Conservation (phyloP, 2,797 vertebrate genomes). For the Pseudomugil tenellus region DNA sequence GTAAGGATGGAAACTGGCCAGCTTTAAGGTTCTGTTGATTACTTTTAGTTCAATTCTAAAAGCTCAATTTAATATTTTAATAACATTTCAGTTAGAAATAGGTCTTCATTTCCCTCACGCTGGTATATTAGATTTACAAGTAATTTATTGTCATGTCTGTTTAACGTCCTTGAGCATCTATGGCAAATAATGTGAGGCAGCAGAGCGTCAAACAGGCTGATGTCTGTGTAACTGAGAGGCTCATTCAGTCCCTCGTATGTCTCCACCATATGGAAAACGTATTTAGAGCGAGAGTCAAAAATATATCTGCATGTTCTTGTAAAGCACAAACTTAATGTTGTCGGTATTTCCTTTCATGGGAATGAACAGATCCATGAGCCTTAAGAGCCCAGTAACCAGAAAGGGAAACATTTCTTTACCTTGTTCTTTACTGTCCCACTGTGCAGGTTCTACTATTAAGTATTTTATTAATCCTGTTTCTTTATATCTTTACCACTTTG, state of each 20-base stretch:
- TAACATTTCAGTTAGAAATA: neutral
- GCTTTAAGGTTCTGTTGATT: neutral
- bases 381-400: slow-evolving; percentile 27
- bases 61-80: neutral
- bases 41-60: neutral
- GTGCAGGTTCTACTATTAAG: neutral
- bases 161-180: slow-evolving; percentile 1
- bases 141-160: slow-evolving; percentile 15
- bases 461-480: neutral
- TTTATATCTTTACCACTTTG: neutral
- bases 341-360: slow-evolving; percentile 60
- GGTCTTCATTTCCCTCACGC: slow-evolving; percentile 3
- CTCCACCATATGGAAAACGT: slow-evolving; percentile 78
- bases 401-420: slow-evolving; percentile 21
- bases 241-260: slow-evolving; percentile 57
- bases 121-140: slow-evolving; percentile 6
- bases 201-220: slow-evolving; percentile 38
- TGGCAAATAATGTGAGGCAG: slow-evolving; percentile 18
- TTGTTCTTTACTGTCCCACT: neutral
- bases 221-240: slow-evolving; percentile 49
- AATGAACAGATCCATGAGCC: slow-evolving; percentile 52
- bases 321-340: slow-evolving; percentile 54
- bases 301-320: slow-evolving; percentile 66
- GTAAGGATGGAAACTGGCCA: neutral
- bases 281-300: slow-evolving; percentile 61